Conservation (phyloP, 1,140 invertebrate genomes). For the Drosophila malerkotliana region DNA sequence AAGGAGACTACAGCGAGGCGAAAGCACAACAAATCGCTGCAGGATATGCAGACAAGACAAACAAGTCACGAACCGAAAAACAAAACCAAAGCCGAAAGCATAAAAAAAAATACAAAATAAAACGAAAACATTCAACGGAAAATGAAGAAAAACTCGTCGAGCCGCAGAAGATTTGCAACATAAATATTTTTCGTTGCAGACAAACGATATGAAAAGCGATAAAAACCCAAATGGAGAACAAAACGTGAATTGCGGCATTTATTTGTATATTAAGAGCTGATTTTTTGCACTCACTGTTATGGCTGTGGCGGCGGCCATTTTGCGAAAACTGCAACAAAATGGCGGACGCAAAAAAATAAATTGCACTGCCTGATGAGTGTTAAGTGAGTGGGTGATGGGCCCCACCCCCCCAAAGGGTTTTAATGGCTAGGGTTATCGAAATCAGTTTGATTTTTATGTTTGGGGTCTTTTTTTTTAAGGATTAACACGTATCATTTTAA, state of each 20-base stretch:
- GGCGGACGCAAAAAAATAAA: constrained; percentile 63
- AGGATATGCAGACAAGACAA: constrained; percentile 81
- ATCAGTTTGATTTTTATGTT: constrained; percentile 33
- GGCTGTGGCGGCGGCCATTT: constrained; percentile 59
- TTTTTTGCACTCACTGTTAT: constrained; percentile 44
- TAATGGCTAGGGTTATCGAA: constrained; percentile 14
- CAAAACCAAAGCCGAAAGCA: constrained; percentile 17
- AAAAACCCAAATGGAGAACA: constrained; percentile 28
- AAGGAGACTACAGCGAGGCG: constrained; percentile 31
- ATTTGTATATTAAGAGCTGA: constrained; percentile 75
- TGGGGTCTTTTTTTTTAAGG: not conserved
- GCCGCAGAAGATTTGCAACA: constrained; percentile 76
- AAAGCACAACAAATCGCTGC: constrained; percentile 64
- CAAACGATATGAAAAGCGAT: constrained; percentile 63
- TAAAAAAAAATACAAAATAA: not conserved
- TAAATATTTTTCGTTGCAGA: constrained; percentile 72
- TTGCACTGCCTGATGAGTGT: constrained; percentile 65
- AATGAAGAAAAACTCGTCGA: constrained; percentile 61
- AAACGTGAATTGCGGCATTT: constrained; percentile 68
- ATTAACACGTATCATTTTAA: not conserved
- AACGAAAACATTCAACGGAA: constrained; percentile 17
- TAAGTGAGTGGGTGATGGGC: constrained; percentile 46
- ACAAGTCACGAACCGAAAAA: constrained; percentile 71
- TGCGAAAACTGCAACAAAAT: constrained; percentile 69
- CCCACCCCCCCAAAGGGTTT: no score